Percentiles rank a stretch among this genome's conserved stretches.
phyloP scores from a whole-genome alignment of 2,113 vertebrate species.

The Oxyura jamaicensis region DNA sequence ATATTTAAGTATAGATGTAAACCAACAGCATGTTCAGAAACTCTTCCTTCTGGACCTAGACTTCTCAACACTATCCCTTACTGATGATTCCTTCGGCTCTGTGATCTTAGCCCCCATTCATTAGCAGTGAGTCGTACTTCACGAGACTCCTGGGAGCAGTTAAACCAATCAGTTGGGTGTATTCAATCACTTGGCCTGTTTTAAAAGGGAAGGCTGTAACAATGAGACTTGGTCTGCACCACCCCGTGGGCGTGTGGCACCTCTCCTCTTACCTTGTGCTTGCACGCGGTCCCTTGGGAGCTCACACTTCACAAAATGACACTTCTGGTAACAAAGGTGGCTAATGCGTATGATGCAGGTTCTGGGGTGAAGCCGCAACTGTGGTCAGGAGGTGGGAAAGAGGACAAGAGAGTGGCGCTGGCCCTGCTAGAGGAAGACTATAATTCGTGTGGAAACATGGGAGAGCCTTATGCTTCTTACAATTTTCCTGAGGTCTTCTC shows the following conservation, averaged over 20 bases:
- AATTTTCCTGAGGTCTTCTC: background rate
- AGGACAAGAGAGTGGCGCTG: background rate
- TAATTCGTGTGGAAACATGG: background rate
- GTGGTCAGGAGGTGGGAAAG: background rate
- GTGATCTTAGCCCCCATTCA: background rate
- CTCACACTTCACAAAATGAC: background rate
- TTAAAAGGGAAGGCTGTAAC: background rate
- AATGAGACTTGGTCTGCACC: background rate
- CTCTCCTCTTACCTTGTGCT: background rate
- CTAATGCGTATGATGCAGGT: accelerated
- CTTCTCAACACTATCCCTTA: background rate
- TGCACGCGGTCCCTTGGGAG: background rate
- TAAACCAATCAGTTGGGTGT: background rate
- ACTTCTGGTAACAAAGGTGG: background rate
- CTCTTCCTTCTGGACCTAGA: background rate
- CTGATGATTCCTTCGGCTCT: background rate
- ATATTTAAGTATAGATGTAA: background rate
- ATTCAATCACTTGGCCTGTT: background rate
- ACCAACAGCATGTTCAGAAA: background rate
- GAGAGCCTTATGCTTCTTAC: background rate
- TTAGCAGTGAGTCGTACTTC: background rate
- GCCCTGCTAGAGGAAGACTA: accelerated
- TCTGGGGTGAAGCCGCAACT: background rate
- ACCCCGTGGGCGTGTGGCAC: background rate
- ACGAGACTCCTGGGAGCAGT: background rate